These are phyloP conservation scores for Lissonota sp. DNA, from an alignment of 2,888 invertebrate genomes.

Conservation along the genomic window DNA sequence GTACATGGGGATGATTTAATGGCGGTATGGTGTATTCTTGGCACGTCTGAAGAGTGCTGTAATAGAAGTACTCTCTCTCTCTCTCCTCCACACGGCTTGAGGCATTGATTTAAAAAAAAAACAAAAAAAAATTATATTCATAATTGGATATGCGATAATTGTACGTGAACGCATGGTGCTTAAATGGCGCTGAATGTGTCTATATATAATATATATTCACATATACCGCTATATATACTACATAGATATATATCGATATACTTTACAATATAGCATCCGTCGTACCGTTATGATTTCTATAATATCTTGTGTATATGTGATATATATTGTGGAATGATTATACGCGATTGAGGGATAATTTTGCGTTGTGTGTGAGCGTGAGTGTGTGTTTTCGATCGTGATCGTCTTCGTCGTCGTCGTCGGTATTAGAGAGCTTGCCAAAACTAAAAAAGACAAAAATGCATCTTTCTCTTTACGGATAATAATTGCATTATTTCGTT, in stretches of 20 bases:
- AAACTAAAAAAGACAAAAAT: slow-evolving; percentile 56
- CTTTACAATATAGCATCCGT: slow-evolving; percentile 4
- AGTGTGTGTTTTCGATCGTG: neutral
- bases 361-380: neutral
- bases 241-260: slow-evolving; percentile 34
- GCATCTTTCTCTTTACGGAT: slow-evolving; percentile 66
- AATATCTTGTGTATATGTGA: neutral
- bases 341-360: neutral
- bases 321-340: slow-evolving; percentile 8
- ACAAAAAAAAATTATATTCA: neutral
- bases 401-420: slow-evolving; percentile 68
- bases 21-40: slow-evolving; percentile 80
- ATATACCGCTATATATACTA: slow-evolving; percentile 64
- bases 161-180: slow-evolving; percentile 69
- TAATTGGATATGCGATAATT: slow-evolving; percentile 59
- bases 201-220: slow-evolving; percentile 63
- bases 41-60: slow-evolving; percentile 74
- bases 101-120: slow-evolving; percentile 60
- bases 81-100: slow-evolving; percentile 61
- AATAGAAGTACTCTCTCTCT: slow-evolving; percentile 1
- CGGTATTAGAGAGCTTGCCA: slow-evolving; percentile 80
- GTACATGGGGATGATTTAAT: slow-evolving; percentile 30
- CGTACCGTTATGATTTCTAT: slow-evolving; percentile 18
- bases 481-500: slow-evolving; percentile 46
- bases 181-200: slow-evolving; percentile 65